These are phyloP conservation scores for Drosophila mercatorum DNA, from an alignment of 2,888 invertebrate genomes.

Conservation along the genomic window DNA sequence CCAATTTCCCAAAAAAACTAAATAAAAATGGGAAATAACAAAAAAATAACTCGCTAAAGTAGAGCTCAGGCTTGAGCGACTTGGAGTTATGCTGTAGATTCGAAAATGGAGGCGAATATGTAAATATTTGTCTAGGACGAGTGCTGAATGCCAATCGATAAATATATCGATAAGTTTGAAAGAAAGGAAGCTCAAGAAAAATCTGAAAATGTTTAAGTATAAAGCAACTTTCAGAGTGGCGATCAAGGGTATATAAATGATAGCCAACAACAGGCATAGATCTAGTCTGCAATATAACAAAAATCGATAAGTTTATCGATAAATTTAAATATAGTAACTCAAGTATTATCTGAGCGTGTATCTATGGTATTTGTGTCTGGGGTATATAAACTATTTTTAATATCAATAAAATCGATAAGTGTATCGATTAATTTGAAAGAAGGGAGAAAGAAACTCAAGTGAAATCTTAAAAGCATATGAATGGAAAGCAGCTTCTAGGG, in stretches of 20 bases:
- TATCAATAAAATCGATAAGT: neutral
- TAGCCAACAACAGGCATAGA: neutral
- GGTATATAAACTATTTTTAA: neutral
- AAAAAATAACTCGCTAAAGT: conserved; percentile 2
- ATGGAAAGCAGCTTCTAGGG: too few species aligned
- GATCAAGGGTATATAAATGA: too few species aligned
- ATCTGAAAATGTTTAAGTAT: too few species aligned
- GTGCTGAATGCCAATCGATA: neutral
- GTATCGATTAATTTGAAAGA: neutral
- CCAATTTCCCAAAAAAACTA: conserved; percentile 33
- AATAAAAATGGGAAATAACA: conserved; percentile 33
- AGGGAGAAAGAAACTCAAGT: too few species aligned
- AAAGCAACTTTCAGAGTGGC: too few species aligned
- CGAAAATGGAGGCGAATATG: neutral
- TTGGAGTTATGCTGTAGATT: neutral
- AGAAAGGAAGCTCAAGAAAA: too few species aligned
- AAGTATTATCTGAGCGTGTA: too few species aligned
- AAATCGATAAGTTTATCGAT: neutral
- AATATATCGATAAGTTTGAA: neutral
- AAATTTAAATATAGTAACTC: neutral
- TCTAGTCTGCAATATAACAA: neutral
- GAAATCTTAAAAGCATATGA: too few species aligned
- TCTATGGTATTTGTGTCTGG: too few species aligned
- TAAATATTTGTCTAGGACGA: neutral
- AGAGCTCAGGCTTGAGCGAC: neutral